Base-by-base conservation (phyloP, 2,888 invertebrate species). In the Andrena chrysosceles region DNA sequence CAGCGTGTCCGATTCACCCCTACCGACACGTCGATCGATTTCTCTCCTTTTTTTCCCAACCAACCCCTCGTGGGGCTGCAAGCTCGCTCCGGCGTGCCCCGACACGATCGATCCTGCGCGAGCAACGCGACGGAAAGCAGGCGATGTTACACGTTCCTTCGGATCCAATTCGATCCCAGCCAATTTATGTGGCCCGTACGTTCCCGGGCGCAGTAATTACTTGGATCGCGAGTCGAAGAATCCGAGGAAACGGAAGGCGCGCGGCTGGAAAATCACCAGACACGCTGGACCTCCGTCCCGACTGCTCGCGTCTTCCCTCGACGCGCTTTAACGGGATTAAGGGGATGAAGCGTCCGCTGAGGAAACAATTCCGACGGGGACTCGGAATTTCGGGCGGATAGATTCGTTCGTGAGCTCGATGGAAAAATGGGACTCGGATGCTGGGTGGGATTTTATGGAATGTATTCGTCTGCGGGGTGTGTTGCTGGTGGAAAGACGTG, bases 131-230 rank as follows among this genome's bases (percentile, higher is more conserved):
- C 70, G 64, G 54, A 71, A 82, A 87, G 83, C 62, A 73, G 79
- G 60, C 66, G 69, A 78, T 62, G 87, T 81, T 85, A 77, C 79
- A 70, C 85, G 85, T 87, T 82, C 74, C 80, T 81, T 78, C 68
- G 60, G 77, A 68, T 87, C 83, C 88, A 85, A 87, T 87, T 85
- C 86, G 81, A 75, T 54, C 62, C 62, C 62, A 26, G 73, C 60
- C 77, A 80, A 87, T 87, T 87, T 87, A 87, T 88, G 86, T 71
- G 80, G 73, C 68, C 73, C 81, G 76, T 87, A 85, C 80, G 77
- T 83, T 88, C 59, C 63, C 60, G 31, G 23, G 48, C 59, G 89
- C 35, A 48, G 70, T 85, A 88, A 87, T 87, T 88, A 85, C 81
- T 71, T 68, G 66, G 84, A 80, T 82, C 75, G 64, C 42, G 79